phyloP scores from a whole-genome alignment of 2,888 invertebrate genomes.

The Onthophagus sagittarius region DNA sequence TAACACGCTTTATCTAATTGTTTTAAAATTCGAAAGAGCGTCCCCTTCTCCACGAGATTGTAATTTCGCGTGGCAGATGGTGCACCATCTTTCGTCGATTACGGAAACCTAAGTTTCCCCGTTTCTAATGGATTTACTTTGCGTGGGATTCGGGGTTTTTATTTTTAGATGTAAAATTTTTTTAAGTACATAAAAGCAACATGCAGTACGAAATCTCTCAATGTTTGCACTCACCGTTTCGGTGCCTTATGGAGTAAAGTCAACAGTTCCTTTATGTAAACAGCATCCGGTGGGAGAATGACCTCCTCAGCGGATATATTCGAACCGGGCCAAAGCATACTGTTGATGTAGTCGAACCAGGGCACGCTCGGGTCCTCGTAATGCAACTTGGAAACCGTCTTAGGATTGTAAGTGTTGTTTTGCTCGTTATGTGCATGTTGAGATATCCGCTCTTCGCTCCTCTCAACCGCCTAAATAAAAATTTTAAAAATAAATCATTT shows the following conservation, averaged over 20 bases:
- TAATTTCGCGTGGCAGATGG: neutral
- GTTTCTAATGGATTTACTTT: neutral
- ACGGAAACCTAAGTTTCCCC: neutral
- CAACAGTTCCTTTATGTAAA: conserved; percentile 38
- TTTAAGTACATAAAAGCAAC: neutral
- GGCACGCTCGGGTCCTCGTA: conserved; percentile 45
- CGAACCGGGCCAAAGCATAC: conserved; percentile 34
- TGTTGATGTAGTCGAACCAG: conserved; percentile 43
- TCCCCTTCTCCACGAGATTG: neutral
- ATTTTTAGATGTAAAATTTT: neutral
- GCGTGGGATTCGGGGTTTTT: neutral
- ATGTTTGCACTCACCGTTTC: conserved; percentile 36
- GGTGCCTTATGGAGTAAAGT: conserved; percentile 36
- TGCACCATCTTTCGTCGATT: neutral
- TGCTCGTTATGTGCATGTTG: conserved; percentile 1
- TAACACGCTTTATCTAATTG: neutral
- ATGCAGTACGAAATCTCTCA: neutral
- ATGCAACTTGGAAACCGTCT: conserved; percentile 52
- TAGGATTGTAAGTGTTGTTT: conserved; percentile 31
- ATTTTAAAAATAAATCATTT: too few species aligned
- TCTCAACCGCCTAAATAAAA: conserved; percentile 14
- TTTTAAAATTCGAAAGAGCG: neutral
- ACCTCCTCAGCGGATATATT: conserved; percentile 39
- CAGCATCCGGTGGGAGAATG: conserved; percentile 37
- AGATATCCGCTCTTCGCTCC: conserved; percentile 19